Conservation (phyloP, 2,888 invertebrate genomes). For the Exocentrus adspersus region DNA sequence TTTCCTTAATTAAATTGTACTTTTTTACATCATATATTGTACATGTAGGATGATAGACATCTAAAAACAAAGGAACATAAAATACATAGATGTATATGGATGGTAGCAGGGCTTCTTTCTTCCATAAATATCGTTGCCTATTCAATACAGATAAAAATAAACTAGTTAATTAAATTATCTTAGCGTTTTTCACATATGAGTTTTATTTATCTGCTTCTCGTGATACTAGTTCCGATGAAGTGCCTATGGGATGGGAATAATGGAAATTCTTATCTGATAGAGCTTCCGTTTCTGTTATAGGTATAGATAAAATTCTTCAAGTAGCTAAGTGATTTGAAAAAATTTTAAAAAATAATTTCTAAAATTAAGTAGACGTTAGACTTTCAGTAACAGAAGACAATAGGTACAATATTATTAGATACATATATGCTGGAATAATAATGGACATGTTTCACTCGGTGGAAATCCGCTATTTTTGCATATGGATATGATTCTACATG, state of each 20-base stretch:
- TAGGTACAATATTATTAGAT: too few species aligned
- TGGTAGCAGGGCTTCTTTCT: slow-evolving; percentile 11
- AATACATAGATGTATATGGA: slow-evolving; percentile 16
- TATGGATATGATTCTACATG: too few species aligned
- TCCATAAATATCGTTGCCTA: slow-evolving; percentile 15
- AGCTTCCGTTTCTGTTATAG: neutral
- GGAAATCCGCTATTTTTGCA: too few species aligned
- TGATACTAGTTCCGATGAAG: neutral
- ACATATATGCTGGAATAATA: too few species aligned
- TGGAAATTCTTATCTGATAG: neutral
- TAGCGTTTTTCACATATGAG: neutral
- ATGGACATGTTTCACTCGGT: too few species aligned
- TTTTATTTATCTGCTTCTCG: neutral
- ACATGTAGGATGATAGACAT: slow-evolving; percentile 10
- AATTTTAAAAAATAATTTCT: too few species aligned
- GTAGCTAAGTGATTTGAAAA: neutral
- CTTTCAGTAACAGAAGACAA: too few species aligned
- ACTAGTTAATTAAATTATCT: slow-evolving; percentile 16
- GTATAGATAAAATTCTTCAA: neutral
- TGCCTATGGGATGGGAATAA: neutral
- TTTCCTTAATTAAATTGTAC: slow-evolving; percentile 27
- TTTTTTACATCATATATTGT: slow-evolving; percentile 20
- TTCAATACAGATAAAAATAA: slow-evolving; percentile 9
- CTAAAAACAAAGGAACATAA: slow-evolving; percentile 26
- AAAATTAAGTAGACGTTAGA: too few species aligned